phyloP scores from a whole-genome alignment of 2,113 vertebrate genomes.

The Heterochromis multidens region DNA sequence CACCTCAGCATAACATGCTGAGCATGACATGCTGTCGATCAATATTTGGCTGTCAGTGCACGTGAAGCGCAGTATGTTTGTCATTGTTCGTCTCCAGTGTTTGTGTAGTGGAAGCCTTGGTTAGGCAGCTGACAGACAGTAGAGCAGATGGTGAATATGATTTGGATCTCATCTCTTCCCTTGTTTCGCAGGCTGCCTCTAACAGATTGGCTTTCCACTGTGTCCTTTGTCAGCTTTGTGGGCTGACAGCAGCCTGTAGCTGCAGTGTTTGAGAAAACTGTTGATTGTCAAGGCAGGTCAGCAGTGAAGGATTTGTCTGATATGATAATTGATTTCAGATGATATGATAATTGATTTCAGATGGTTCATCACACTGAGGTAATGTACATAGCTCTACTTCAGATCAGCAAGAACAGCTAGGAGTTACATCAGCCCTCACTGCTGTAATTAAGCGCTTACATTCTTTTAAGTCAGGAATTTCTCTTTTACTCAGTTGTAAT shows the following conservation, averaged over 20 bases:
- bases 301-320: not conserved
- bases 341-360: not conserved
- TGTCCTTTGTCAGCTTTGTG: not conserved
- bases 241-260: slow-evolving; percentile 2
- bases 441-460: not conserved
- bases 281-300: not conserved
- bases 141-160: slow-evolving; percentile 37
- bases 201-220: slow-evolving; percentile 10
- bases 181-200: not conserved
- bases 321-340: not conserved
- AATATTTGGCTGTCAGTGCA: slow-evolving; percentile 16
- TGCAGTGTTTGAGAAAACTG: not conserved
- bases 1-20: not conserved
- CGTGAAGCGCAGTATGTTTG: not conserved
- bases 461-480: not conserved
- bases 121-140: slow-evolving; percentile 22
- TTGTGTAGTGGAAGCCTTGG: slow-evolving; percentile 6
- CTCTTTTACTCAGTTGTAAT: not conserved
- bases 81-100: slow-evolving; percentile 1
- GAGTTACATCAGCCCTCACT: not conserved
- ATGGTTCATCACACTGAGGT: not conserved
- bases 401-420: not conserved
- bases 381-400: not conserved
- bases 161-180: slow-evolving; percentile 27
- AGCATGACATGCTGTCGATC: not conserved